Evolutionary conservation across 1,140 invertebrate genomes (phyloP).

Genomic region (Trissolcus basalis): DNA sequence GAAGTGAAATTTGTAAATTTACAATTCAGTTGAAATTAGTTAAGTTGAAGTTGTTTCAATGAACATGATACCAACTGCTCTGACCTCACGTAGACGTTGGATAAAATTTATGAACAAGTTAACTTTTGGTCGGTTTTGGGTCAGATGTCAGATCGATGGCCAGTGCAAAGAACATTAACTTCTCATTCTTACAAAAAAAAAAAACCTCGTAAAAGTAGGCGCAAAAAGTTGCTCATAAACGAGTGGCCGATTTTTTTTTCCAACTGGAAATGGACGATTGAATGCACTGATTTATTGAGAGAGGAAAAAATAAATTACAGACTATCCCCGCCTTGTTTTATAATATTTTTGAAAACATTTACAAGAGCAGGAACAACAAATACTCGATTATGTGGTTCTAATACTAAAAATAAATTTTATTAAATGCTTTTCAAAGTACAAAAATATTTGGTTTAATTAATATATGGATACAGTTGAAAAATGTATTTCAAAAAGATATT

Average conservation of each 20-base stretch:
- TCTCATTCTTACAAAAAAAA: slow-evolving; percentile 10
- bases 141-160: slow-evolving; percentile 30
- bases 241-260: slow-evolving; percentile 2
- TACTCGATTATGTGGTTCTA: no score
- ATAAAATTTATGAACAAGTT: slow-evolving; percentile 62
- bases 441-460: no score
- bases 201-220: slow-evolving; percentile 4
- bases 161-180: slow-evolving; percentile 25
- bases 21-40: no score
- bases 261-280: slow-evolving; percentile 6
- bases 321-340: neutral
- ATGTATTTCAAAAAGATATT: slow-evolving; percentile 13
- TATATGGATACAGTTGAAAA: no score
- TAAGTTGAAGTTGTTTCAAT: no score
- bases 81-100: slow-evolving; percentile 45
- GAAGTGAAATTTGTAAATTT: no score
- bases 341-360: neutral
- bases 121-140: slow-evolving; percentile 33
- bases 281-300: neutral
- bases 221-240: slow-evolving; percentile 6
- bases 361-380: neutral
- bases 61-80: slow-evolving; percentile 28
- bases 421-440: no score
- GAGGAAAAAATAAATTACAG: neutral
- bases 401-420: no score